Evolutionary conservation across 2,888 invertebrate species (phyloP).

Genomic region (Pristionchus maxplancki): DNA sequence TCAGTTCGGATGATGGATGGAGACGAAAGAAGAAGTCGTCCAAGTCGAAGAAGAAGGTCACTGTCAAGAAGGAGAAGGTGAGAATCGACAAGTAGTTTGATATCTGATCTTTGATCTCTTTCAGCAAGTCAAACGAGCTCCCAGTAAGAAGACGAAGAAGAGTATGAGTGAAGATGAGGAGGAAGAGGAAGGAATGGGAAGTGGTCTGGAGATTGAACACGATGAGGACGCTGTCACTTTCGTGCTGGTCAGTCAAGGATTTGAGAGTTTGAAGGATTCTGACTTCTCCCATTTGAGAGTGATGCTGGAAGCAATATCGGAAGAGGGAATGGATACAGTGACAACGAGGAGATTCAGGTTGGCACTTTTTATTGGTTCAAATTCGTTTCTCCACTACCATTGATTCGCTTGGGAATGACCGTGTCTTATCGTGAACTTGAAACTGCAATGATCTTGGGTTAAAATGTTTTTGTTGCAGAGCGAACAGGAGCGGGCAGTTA

Average conservation of each 20-base stretch:
- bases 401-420: not conserved
- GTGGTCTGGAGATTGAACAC: constrained; percentile 26
- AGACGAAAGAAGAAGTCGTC: not conserved
- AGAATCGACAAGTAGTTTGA: not conserved
- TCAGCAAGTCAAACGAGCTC: not conserved
- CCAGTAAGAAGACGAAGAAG: constrained; percentile 15
- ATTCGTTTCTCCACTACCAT: no score
- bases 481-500: not conserved
- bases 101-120: not conserved
- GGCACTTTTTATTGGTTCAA: not conserved
- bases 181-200: not conserved
- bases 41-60: not conserved
- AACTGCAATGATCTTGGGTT: not conserved
- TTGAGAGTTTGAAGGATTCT: not conserved
- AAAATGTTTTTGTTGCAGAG: not conserved
- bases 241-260: not conserved
- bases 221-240: constrained; percentile 13
- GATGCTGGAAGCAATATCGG: not conserved
- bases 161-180: not conserved
- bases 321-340: constrained; percentile 19
- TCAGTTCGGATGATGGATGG: constrained; percentile 23
- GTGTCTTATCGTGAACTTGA: not conserved
- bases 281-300: constrained; percentile 3
- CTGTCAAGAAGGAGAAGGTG: constrained; percentile 46
- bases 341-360: not conserved